A percentile compares a stretch with the other conserved stretches of the same genome.
Evolutionary conservation across 2,113 vertebrate genomes (phyloP).

Genomic region (Prunella fulvescens): DNA sequence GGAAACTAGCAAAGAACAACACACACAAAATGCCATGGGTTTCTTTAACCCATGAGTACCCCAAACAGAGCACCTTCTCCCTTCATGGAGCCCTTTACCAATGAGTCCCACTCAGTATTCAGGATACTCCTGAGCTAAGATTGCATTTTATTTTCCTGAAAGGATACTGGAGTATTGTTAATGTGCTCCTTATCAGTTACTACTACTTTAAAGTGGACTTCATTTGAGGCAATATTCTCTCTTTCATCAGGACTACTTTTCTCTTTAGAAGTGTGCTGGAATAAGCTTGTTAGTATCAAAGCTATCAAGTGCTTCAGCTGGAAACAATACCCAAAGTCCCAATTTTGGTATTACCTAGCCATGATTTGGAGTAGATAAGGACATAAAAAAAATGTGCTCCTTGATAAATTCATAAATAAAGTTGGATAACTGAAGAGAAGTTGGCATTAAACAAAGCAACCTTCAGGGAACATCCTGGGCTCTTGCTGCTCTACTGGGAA

Average conservation of each 20-base stretch:
- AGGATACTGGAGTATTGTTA: not conserved
- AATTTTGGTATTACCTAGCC: not conserved
- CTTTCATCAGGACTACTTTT: not conserved
- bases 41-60: not conserved
- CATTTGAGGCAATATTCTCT: not conserved
- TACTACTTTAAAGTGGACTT: not conserved
- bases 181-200: not conserved
- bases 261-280: not conserved
- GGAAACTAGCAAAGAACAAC: not conserved
- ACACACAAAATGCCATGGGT: not conserved
- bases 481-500: not conserved
- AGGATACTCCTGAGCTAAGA: not conserved
- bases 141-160: not conserved
- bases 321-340: not conserved
- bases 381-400: not conserved
- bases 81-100: not conserved
- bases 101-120: not conserved
- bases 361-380: not conserved
- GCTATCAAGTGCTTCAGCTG: not conserved
- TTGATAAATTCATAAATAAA: conserved; percentile 7
- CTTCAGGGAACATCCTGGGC: not conserved
- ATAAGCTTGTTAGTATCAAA: not conserved
- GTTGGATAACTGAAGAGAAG: not conserved
- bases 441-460: conserved; percentile 36
- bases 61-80: not conserved